Evolutionary conservation across 2,113 vertebrate genomes (phyloP).

Genomic region (Crocuta crocuta): DNA sequence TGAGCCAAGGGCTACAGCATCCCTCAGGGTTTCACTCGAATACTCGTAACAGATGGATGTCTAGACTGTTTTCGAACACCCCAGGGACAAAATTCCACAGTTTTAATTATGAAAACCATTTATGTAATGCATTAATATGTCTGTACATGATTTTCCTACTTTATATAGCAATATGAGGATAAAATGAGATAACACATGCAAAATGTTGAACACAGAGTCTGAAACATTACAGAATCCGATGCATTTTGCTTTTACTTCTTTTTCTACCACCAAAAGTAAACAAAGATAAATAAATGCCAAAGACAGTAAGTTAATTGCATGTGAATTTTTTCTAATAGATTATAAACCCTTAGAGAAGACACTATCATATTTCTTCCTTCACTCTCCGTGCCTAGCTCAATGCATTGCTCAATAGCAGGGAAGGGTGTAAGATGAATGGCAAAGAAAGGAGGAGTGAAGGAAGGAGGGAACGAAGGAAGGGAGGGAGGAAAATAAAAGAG

Average conservation of each 20-base stretch:
- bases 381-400: background rate
- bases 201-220: slow-evolving; percentile 1
- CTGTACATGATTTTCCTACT: slow-evolving; percentile 4
- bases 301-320: background rate
- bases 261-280: background rate
- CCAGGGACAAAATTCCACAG: background rate
- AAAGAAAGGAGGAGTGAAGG: background rate
- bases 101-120: slow-evolving; percentile 53
- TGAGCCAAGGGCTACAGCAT: background rate
- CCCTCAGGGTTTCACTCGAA: background rate
- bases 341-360: background rate
- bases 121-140: slow-evolving; percentile 2
- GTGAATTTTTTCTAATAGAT: background rate
- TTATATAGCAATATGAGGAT: background rate
- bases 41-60: slow-evolving; percentile 31
- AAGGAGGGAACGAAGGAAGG: background rate
- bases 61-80: slow-evolving; percentile 42
- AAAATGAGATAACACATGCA: background rate
- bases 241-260: background rate
- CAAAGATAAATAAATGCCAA: background rate
- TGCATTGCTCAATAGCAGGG: background rate
- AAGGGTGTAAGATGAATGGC: background rate
- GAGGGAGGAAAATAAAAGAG: too few relatives aligned
- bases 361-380: background rate
- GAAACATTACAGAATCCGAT: background rate